Percentiles rank a stretch among this genome's conserved stretches.
phyloP scores from a whole-genome alignment of 2,888 invertebrate species.

The Melieria crassipennis region DNA sequence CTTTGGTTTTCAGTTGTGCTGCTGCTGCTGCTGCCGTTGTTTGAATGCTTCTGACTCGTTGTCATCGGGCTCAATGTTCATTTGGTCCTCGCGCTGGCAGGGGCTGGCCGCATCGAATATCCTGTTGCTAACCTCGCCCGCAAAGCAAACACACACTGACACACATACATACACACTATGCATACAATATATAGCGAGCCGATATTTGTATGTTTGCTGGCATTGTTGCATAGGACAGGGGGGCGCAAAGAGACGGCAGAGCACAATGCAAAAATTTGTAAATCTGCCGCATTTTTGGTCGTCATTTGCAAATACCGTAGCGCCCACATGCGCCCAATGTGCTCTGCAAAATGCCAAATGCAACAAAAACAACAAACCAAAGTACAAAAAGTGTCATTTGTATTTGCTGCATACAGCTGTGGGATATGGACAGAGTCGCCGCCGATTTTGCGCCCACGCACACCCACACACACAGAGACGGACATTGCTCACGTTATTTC shows the following conservation, averaged over 20 bases:
- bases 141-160: neutral
- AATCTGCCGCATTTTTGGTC: slow-evolving; percentile 30
- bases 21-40: neutral
- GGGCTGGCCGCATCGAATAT: neutral
- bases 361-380: too few relatives aligned
- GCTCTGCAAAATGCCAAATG: too few relatives aligned
- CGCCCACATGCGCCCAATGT: too few relatives aligned
- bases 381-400: too few relatives aligned
- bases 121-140: neutral
- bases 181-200: neutral
- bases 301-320: slow-evolving; percentile 19
- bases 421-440: too few relatives aligned
- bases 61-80: neutral
- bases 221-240: neutral
- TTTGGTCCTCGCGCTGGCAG: neutral
- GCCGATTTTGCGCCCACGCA: too few relatives aligned
- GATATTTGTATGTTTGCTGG: neutral
- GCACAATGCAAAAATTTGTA: slow-evolving; percentile 17
- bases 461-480: too few relatives aligned
- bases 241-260: neutral
- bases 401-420: too few relatives aligned
- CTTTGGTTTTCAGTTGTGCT: neutral
- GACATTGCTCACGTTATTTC: too few relatives aligned
- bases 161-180: neutral
- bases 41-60: too few relatives aligned